A percentile compares a stretch with the other conserved stretches of the same genome.
Evolutionary conservation across 1,140 invertebrate genomes (phyloP).

Genomic region (Sinonovacula constricta): DNA sequence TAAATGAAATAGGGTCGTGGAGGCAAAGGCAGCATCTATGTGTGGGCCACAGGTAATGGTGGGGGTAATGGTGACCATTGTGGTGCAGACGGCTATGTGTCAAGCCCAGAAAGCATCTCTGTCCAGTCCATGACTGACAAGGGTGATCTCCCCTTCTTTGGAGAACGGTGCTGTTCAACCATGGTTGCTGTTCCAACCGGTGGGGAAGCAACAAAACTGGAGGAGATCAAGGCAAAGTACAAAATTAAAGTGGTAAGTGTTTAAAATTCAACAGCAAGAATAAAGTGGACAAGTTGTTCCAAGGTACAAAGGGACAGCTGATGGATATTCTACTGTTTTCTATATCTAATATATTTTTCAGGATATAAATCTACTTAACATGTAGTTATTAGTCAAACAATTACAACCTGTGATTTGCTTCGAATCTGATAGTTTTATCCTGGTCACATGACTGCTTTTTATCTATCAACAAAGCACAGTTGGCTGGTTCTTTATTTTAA

Average conservation of each 20-base stretch:
- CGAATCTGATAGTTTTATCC: no score
- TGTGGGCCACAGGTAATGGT: slow-evolving; percentile 81
- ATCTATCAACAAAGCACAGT: no score
- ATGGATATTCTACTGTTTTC: no score
- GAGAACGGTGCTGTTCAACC: slow-evolving; percentile 78
- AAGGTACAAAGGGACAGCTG: no score
- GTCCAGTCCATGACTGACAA: slow-evolving; percentile 76
- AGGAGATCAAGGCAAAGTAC: slow-evolving; percentile 40
- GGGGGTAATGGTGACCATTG: slow-evolving; percentile 78
- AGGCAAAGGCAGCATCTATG: slow-evolving; percentile 78
- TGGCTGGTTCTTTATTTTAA: no score
- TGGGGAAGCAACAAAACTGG: slow-evolving; percentile 56
- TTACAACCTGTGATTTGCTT: no score
- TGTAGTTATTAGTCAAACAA: no score
- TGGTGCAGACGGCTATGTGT: slow-evolving; percentile 79
- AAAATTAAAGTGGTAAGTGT: slow-evolving; percentile 74
- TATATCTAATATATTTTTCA: no score
- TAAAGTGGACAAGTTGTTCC: neutral
- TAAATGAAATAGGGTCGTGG: slow-evolving; percentile 77
- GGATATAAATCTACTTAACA: no score
- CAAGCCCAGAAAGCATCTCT: slow-evolving; percentile 77
- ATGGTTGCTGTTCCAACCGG: slow-evolving; percentile 78
- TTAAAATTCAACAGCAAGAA: no score
- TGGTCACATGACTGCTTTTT: no score
- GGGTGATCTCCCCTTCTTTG: slow-evolving; percentile 76